Evolutionary conservation across 2,888 invertebrate genomes (phyloP).

Genomic region (Epistrophe grossulariae): DNA sequence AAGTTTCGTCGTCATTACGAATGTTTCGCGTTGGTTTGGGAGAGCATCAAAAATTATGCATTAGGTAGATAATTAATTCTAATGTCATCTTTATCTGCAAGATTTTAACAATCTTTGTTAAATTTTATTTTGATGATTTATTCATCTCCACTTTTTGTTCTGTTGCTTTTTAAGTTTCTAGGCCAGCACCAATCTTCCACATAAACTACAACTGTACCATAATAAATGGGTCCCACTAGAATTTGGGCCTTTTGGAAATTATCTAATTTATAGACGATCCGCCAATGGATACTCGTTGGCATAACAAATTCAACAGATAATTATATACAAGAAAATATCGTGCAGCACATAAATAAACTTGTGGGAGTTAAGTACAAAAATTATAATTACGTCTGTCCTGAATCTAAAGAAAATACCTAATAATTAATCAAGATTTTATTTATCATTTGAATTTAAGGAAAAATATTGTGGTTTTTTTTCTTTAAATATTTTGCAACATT

Average conservation of each 20-base stretch:
- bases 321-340: background rate
- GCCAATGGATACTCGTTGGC: background rate
- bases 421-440: conserved; percentile 26
- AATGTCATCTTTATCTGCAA: no score
- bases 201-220: no score
- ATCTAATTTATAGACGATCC: background rate
- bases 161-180: no score
- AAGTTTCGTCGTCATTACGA: no score
- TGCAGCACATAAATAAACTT: background rate
- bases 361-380: conserved; percentile 20
- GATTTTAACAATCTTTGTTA: no score
- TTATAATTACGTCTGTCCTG: conserved; percentile 28
- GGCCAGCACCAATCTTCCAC: no score
- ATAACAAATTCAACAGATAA: conserved; percentile 2
- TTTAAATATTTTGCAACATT: background rate
- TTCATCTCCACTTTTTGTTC: no score
- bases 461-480: background rate
- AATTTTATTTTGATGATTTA: no score
- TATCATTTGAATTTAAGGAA: background rate
- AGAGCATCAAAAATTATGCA: no score
- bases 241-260: background rate
- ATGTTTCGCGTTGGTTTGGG: no score
- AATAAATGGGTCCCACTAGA: background rate
- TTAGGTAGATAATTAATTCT: no score
- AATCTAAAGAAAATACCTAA: conserved; percentile 8